Evolutionary conservation across 2,797 vertebrate species (phyloP).

Genomic region (Chaunax sp.): DNA sequence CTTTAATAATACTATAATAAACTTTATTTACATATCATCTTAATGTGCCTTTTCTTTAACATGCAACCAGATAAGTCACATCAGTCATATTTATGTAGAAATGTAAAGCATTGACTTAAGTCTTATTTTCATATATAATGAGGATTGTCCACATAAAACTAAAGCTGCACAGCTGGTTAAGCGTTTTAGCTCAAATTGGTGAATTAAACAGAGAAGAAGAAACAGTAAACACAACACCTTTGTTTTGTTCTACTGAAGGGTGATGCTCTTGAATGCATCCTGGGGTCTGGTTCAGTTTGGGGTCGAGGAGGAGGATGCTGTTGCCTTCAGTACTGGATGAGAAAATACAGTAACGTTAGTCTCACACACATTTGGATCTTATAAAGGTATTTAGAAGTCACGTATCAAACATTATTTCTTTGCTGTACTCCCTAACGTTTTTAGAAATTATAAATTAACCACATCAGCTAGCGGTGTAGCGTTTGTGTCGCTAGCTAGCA

Average conservation of each 20-base stretch:
- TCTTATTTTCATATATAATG: too few species aligned
- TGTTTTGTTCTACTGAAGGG: too few species aligned
- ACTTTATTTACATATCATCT: too few species aligned
- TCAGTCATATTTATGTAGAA: too few species aligned
- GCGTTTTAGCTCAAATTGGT: too few species aligned
- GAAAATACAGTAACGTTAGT: conserved; percentile 28
- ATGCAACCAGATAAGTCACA: too few species aligned
- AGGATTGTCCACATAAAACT: background rate
- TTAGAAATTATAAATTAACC: background rate
- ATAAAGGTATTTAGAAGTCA: conserved; percentile 59
- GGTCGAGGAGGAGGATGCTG: conserved; percentile 37
- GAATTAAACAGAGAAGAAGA: too few species aligned
- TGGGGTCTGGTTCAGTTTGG: background rate
- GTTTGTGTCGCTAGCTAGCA: conserved; percentile 31
- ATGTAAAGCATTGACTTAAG: too few species aligned
- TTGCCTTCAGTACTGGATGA: conserved; percentile 47
- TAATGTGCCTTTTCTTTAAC: too few species aligned
- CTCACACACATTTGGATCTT: conserved; percentile 40
- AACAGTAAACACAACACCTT: too few species aligned
- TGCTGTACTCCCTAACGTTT: background rate
- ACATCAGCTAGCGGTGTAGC: background rate
- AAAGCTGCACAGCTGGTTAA: background rate
- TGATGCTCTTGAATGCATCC: conserved; percentile 48
- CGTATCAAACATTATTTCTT: background rate
- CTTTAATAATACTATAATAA: too few species aligned